Conservation (phyloP, 2,113 vertebrate genomes). For the Syrmaticus mikado region DNA sequence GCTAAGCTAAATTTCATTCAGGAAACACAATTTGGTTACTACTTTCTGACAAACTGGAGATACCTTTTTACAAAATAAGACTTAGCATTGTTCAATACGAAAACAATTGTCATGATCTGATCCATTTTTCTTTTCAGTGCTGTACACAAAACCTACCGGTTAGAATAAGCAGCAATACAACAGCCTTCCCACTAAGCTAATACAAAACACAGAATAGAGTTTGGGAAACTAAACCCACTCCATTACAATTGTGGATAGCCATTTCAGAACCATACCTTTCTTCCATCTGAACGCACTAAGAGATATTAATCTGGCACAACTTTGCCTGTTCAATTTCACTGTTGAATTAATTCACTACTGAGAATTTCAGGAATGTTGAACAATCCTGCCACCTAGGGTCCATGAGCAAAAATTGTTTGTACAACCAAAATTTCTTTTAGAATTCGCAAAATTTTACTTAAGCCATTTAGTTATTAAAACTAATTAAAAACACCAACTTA, state of each 20-base stretch:
- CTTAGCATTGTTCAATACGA: neutral
- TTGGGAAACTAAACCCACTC: neutral
- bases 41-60: accelerated
- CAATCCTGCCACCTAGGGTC: constrained; percentile 81
- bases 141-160: neutral
- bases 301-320: neutral
- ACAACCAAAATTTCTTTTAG: neutral
- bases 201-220: accelerated
- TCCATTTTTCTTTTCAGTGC: neutral
- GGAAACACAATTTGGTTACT: neutral
- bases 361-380: neutral
- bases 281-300: neutral
- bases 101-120: neutral
- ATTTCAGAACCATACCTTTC: neutral
- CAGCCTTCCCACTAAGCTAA: neutral
- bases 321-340: neutral
- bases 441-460: neutral
- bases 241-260: neutral
- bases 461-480: neutral
- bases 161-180: neutral
- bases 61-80: accelerated
- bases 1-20: neutral
- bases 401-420: neutral
- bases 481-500: neutral
- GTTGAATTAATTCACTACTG: neutral